Evolutionary conservation across 53 echinoderm and acorn worm species (phyloP).

Genomic region (Hippasteria phrygiana): DNA sequence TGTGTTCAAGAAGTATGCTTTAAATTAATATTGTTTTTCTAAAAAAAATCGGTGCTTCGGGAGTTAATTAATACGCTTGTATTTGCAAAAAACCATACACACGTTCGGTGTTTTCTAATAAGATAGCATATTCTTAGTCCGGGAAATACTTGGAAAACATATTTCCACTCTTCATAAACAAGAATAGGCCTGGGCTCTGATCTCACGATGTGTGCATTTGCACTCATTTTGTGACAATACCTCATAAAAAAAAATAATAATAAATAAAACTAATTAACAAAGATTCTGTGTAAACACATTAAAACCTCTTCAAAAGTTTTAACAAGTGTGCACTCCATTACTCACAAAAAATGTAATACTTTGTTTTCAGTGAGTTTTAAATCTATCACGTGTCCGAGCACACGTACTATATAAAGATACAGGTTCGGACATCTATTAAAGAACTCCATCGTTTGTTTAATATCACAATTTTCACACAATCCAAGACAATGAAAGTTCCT

Average conservation of each 20-base stretch:
- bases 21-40: neutral
- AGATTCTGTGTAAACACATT: conserved; percentile 7
- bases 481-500: conserved; percentile 50
- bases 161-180: neutral
- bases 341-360: conserved; percentile 31
- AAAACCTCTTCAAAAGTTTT: conserved; percentile 10
- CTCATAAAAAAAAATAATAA: neutral
- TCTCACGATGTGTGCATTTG: neutral
- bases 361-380: conserved; percentile 11
- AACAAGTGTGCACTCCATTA: conserved; percentile 14
- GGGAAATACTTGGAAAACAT: neutral
- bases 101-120: too few relatives aligned
- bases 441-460: conserved; percentile 20
- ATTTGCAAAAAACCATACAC: too few relatives aligned
- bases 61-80: too few relatives aligned
- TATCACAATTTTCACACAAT: conserved; percentile 65
- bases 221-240: conserved; percentile 47
- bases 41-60: neutral
- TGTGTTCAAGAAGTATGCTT: neutral
- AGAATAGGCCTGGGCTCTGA: neutral
- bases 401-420: conserved; percentile 65
- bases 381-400: conserved; percentile 20
- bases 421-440: conserved; percentile 17
- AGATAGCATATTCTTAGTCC: too few relatives aligned
- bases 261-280: neutral